These are phyloP conservation scores for Oreochromis tanganicae DNA, from an alignment of 2,113 vertebrate species.

Conservation along the genomic window DNA sequence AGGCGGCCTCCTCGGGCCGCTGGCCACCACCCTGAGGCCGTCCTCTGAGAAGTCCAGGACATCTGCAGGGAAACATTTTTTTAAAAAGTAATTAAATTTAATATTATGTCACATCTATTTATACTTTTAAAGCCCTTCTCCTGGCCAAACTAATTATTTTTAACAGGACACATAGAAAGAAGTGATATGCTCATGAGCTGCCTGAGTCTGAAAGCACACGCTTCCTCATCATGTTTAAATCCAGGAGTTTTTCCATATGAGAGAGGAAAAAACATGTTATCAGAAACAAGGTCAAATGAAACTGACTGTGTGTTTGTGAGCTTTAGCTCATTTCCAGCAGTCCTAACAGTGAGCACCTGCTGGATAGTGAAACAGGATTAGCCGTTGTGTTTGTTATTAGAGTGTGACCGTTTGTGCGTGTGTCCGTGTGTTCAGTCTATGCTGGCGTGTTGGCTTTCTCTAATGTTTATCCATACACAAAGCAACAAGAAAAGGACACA, in stretches of 20 bases:
- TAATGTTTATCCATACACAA: neutral
- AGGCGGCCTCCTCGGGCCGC: conserved; percentile 77
- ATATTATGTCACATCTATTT: neutral
- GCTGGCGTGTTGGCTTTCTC: neutral
- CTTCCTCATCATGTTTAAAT: neutral
- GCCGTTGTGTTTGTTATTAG: neutral
- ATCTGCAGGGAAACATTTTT: conserved; percentile 33
- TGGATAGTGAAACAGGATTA: neutral
- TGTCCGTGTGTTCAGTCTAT: neutral
- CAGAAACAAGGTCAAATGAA: neutral
- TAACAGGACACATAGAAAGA: neutral
- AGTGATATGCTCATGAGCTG: neutral
- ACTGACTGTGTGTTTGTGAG: neutral
- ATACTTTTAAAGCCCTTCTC: neutral
- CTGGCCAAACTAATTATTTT: neutral
- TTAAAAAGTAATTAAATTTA: neutral
- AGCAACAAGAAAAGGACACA: neutral
- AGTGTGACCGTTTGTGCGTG: neutral
- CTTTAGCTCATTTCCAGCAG: neutral
- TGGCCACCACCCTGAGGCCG: conserved; percentile 69
- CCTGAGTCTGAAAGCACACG: neutral
- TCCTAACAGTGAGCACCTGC: neutral
- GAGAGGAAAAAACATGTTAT: neutral
- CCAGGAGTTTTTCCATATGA: neutral
- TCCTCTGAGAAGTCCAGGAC: conserved; percentile 83